Evolutionary conservation across 1,140 invertebrate species (phyloP), one percentile per base, ranked within the genome.

Genomic region (Bombus waltoni): DNA sequence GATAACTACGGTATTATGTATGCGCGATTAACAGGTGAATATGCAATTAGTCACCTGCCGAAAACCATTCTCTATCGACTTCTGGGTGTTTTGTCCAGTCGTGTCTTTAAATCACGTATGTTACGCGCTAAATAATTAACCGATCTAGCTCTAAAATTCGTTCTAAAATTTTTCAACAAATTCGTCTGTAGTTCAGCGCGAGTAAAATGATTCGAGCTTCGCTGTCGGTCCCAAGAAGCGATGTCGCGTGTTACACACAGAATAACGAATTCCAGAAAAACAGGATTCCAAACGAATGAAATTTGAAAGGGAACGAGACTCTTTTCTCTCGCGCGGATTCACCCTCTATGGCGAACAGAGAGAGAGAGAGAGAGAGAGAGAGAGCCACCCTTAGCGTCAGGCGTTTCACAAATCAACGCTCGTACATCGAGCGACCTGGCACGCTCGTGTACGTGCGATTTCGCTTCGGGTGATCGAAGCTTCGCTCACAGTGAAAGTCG

Each of bases 401-500:
- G 25, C 3, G 65, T 66, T 66, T 25, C 4, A 57, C 28, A 35
- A 53, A 44, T 53, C 35, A 65, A 40, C 53, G 81, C 73, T 85
- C 85, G 65, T 62, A 62, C 59, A 66, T 75, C 57, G 59, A 15
- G 25, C 25, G 66, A 74, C 77, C 74, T 40, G 83, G 38, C 65
- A 88, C 77, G 65, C 47, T 72, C 82, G 83, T 13, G 59, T 62
- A 88, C 66, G 70, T 47, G 79, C 66, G 76, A 85, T 83, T 79
- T 86, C 74, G 81, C 85, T 86, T 47, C 59, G 65, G 68, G 62
- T 32, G 85, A 80, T 82, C 86, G 72, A 57, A 66, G 74, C 83
- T 80, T 88, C 59, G 71, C 76, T 80, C 73, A 81, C 83, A 88
- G 84, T 73, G 88, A 91, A 86, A 86, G 72, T 65, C 75, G 87